Conservation (phyloP, 2,888 invertebrate species). For the Pammene aurita region DNA sequence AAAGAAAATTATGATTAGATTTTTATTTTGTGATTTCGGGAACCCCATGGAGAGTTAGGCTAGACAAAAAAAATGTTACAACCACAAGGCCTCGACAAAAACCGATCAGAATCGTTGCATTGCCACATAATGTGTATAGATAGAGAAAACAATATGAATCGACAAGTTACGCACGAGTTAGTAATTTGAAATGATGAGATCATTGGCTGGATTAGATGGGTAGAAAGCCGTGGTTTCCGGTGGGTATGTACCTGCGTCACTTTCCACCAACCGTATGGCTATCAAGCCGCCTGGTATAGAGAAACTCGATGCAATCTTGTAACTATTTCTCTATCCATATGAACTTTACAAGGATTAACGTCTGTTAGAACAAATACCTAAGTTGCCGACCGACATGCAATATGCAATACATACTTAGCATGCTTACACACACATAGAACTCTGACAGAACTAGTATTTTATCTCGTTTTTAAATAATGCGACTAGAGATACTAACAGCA, state of each 20-base stretch:
- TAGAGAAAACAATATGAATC: constrained; percentile 41
- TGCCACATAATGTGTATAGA: background rate
- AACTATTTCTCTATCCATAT: constrained; percentile 45
- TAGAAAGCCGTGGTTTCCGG: constrained; percentile 71
- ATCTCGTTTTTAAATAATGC: no score
- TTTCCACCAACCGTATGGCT: constrained; percentile 55
- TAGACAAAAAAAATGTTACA: background rate
- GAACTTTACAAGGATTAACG: background rate
- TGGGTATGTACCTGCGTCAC: constrained; percentile 51
- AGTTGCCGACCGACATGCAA: no score
- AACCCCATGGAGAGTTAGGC: background rate
- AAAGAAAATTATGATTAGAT: background rate
- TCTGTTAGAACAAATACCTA: background rate
- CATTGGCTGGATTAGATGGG: constrained; percentile 50
- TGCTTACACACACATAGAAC: no score
- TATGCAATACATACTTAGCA: no score
- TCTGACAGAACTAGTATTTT: no score
- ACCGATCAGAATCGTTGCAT: background rate
- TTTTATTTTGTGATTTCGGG: no score
- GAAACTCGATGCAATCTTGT: constrained; percentile 62
- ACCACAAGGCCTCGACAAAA: background rate
- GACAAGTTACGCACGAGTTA: constrained; percentile 43
- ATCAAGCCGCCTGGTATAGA: constrained; percentile 37
- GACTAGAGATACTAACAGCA: constrained; percentile 24
- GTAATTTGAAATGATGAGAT: constrained; percentile 50